Base-by-base conservation (phyloP, 2,888 invertebrate genomes). In the Argyresthia albistria region DNA sequence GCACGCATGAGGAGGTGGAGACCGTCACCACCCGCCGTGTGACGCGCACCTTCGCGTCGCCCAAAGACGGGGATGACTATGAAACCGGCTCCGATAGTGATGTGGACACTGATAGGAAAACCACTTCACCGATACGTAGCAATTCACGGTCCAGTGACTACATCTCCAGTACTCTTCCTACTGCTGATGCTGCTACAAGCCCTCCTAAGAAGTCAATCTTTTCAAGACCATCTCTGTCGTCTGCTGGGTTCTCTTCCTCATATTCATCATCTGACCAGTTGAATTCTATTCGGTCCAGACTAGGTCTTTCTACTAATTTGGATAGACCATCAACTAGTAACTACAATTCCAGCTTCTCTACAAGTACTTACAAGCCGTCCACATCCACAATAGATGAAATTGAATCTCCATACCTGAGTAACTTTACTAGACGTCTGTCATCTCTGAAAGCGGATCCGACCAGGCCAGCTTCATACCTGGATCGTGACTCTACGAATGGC, bases 1-100 rank as follows among this genome's bases (percentile, higher is more conserved):
- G 84, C 43, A 84, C 82, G 1, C 84, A 76, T 50, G 86, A 88
- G 57, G 83, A 86, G 60, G 82, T 86, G 4, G 86, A 88, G 58
- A 84, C 88, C 0, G 86, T 89, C 45, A 89, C 89, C 1, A 89
- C 89, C 2, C 81, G 88, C 0, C 86, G 89, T 46, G 76, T 88
- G 0, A 88, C 88, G 4, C 86, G 84, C 53, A 88, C 89, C 0
- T 77, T 86, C 45, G 81, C 78, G 0, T 2, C 25, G 3, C 25
- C 25, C 25, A 76, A 80, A 11, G 84, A 88, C 7, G 81, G 76
- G 53, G 91, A 91, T 58, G 92, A 91, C 49, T 89, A 91, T 58
- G 93, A 93, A 64, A 92, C 92, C 0, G 92, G 92, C 8, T 93
- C 92, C 0, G 93, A 93, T 66, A 92, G 92, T 25, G 93, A 93